Conservation (phyloP, 2,113 vertebrate species). For the Lepidothrix coronata region DNA sequence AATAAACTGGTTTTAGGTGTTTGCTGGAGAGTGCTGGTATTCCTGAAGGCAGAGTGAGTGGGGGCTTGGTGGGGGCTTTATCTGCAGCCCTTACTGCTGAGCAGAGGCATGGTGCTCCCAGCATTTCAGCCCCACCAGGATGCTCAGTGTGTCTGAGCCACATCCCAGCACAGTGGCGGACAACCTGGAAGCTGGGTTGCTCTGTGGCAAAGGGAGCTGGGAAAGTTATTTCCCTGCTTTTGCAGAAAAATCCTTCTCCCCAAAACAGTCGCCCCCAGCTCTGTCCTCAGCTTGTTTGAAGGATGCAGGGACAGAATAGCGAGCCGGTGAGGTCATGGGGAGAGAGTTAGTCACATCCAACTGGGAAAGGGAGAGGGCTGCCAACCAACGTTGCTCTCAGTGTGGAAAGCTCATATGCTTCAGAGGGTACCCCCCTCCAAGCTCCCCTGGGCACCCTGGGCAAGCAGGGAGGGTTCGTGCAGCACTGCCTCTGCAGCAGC, state of each 20-base stretch:
- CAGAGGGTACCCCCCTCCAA: background rate
- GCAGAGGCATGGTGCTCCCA: background rate
- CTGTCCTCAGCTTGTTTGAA: constrained; percentile 40
- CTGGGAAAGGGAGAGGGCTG: constrained; percentile 25
- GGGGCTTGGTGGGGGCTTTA: background rate
- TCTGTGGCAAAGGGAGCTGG: background rate
- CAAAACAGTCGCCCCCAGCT: background rate
- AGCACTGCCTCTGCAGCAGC: background rate
- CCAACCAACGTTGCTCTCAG: background rate
- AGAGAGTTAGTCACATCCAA: constrained; percentile 67
- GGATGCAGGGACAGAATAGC: constrained; percentile 69
- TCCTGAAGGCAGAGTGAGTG: background rate
- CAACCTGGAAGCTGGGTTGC: background rate
- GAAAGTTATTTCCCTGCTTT: background rate
- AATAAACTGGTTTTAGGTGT: background rate
- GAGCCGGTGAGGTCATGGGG: constrained; percentile 74
- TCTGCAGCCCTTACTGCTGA: background rate
- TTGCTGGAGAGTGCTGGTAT: background rate
- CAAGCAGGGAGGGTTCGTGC: background rate
- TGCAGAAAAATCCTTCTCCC: background rate
- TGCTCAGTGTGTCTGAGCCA: background rate
- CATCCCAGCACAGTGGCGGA: accelerated
- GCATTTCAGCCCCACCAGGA: accelerated
- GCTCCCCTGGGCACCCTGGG: background rate
- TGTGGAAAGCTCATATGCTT: background rate